Evolutionary conservation across 1,140 invertebrate species (phyloP), one percentile per base, ranked within the genome.

Genomic region (Chironomus striatipennis): DNA sequence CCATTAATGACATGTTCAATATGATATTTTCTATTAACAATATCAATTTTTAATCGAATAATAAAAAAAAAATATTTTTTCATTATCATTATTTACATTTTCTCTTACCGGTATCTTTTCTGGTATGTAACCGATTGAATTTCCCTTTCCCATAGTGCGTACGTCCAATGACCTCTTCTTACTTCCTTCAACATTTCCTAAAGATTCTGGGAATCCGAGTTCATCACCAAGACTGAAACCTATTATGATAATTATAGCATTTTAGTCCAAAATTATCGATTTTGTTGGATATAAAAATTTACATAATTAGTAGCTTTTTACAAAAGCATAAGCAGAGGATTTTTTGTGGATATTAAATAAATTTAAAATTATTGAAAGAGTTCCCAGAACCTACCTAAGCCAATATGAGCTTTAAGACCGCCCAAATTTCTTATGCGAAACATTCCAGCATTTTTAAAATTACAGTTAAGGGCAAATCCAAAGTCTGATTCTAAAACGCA

Each of bases 401-500:
- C 91, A 81, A 92, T 88, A 85, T 93, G 92, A 79, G 92, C 91
- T 86, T 94, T 94, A 80, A 94, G 85, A 77, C 93, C 93, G 81
- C 93, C 93, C 77, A 95, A 88, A 85, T 94, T 94, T 85, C 93
- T 85, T 77, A 95, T 90, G 79, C 93, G 88, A 87, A 95, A 94
- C 75, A 95, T 87, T 78, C 91, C 90, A 77, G 91, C 93, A 83
- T 95, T 94, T 87, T 93, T 93, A 88, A 95, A 94, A 80, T 91
- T 92, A 84, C 93, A 95, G 86, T 93, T 93, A 82, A 95, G 86
- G 79, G 87, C 89, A 85, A 94, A 93, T 79, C 91, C 92, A 81
- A 93, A 93, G 83, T 94, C 92, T 78, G 92, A 93, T 83, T 93
- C 90, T 82, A 93, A 88, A 76, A 94, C 92, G 84, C 93, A 95